Evolutionary conservation across 2,888 invertebrate species (phyloP).

Genomic region (Disparrhopalites patrizii): DNA sequence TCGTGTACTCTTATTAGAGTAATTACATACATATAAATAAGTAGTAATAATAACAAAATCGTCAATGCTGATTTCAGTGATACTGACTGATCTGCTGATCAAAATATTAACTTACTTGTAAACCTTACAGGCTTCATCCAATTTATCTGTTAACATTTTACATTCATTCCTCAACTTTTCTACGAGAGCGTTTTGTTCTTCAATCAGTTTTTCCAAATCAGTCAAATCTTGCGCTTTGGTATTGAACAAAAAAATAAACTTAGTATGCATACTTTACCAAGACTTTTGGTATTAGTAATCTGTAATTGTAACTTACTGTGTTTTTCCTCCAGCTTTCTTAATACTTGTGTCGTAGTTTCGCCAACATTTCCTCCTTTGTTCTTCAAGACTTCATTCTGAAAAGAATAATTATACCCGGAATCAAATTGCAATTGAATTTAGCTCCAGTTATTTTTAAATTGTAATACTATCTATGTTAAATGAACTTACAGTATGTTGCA

Average conservation of each 20-base stretch:
- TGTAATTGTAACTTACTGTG: conserved; percentile 64
- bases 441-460: no score
- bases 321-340: conserved; percentile 75
- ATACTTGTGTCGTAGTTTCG: conserved; percentile 67
- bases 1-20: no score
- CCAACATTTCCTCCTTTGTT: conserved; percentile 52
- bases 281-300: neutral
- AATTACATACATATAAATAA: no score
- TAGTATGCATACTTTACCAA: neutral
- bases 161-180: conserved; percentile 86
- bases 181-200: conserved; percentile 88
- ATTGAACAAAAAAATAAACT: neutral
- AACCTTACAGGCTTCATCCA: conserved; percentile 80
- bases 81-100: no score
- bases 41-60: no score
- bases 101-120: conserved; percentile 68
- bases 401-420: no score
- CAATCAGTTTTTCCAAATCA: conserved; percentile 84
- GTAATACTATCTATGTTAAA: neutral
- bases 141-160: conserved; percentile 80
- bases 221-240: conserved; percentile 79
- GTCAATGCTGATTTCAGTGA: no score
- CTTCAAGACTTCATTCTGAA: conserved; percentile 17
- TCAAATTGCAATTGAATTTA: no score
- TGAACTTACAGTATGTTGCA: conserved; percentile 72